A percentile compares a stretch with the other conserved stretches of the same genome.
These are phyloP conservation scores for Gymnothorax javanicus DNA, from an alignment of 2,797 vertebrate genomes.

Conservation along the genomic window DNA sequence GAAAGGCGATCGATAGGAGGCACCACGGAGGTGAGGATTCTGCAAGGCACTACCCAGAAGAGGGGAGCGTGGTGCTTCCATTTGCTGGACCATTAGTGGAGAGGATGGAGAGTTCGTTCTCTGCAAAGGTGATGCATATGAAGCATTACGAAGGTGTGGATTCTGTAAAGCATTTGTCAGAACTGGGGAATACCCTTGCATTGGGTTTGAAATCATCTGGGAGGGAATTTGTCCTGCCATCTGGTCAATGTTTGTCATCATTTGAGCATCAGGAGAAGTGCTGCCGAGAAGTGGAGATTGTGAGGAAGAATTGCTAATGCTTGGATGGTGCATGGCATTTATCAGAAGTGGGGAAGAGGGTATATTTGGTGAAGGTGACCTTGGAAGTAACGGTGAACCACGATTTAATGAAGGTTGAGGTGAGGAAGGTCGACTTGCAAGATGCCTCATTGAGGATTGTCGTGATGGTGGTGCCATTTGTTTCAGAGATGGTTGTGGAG, in stretches of 20 bases:
- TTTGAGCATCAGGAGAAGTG: conserved; percentile 55
- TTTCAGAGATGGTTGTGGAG: conserved; percentile 47
- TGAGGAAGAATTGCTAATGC: conserved; percentile 54
- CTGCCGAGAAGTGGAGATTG: conserved; percentile 52
- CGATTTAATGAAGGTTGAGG: conserved; percentile 64
- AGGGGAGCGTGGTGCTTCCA: background rate
- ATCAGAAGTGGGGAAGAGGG: conserved; percentile 57
- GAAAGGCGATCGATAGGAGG: conserved; percentile 67
- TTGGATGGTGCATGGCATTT: conserved; percentile 59
- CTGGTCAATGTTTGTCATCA: conserved; percentile 23
- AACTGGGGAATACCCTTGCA: conserved; percentile 36
- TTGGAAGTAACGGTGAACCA: conserved; percentile 57
- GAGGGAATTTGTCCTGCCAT: conserved; percentile 40
- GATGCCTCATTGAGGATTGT: conserved; percentile 49
- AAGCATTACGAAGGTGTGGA: conserved; percentile 52
- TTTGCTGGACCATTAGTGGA: conserved; percentile 30
- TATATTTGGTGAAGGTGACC: conserved; percentile 60
- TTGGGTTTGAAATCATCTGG: conserved; percentile 56
- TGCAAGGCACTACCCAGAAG: conserved; percentile 66
- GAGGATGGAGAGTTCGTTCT: conserved; percentile 52
- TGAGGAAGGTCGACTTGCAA: conserved; percentile 53
- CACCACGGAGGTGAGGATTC: conserved; percentile 65
- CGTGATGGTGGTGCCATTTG: conserved; percentile 47
- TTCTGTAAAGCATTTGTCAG: conserved; percentile 51
- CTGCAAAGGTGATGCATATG: conserved; percentile 55